Conservation (phyloP, 37 sponge, comb jelly and placozoan species). For the Oopsacas minuta region DNA sequence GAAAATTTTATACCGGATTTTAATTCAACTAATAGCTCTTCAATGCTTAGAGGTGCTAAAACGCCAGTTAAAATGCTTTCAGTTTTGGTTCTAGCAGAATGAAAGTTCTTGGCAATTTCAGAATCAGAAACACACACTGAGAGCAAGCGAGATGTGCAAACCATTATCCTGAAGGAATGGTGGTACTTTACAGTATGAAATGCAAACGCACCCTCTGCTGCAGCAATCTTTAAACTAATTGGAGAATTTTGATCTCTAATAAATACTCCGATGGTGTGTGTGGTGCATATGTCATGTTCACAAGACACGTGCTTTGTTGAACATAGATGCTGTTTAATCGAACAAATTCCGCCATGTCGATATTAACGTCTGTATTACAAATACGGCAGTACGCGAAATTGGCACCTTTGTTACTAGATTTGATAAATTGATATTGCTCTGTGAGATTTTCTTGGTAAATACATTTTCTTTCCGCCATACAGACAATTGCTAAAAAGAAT, state of each 20-base stretch:
- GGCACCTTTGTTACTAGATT: not conserved
- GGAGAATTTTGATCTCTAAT: not conserved
- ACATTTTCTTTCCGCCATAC: not conserved
- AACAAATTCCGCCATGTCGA: not conserved
- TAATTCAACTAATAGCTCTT: not conserved
- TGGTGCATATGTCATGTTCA: not conserved
- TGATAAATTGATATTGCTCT: not conserved
- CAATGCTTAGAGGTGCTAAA: not conserved
- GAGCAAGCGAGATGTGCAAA: not conserved
- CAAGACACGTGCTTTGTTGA: not conserved
- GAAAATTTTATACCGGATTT: not conserved
- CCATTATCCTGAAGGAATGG: not conserved
- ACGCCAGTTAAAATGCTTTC: too few species aligned
- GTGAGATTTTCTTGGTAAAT: not conserved
- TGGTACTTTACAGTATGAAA: not conserved
- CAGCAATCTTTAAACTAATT: too few species aligned
- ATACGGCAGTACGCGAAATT: not conserved
- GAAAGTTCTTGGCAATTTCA: not conserved
- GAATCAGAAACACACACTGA: not conserved
- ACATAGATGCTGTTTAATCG: not conserved
- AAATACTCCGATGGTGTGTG: not conserved
- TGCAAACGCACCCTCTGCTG: too few species aligned
- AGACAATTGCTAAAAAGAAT: not conserved
- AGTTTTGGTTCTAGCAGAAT: too few species aligned
- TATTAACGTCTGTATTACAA: not conserved